These are phyloP conservation scores for Lepidostoma basale DNA, from an alignment of 1,140 invertebrate species.

Conservation along the genomic window DNA sequence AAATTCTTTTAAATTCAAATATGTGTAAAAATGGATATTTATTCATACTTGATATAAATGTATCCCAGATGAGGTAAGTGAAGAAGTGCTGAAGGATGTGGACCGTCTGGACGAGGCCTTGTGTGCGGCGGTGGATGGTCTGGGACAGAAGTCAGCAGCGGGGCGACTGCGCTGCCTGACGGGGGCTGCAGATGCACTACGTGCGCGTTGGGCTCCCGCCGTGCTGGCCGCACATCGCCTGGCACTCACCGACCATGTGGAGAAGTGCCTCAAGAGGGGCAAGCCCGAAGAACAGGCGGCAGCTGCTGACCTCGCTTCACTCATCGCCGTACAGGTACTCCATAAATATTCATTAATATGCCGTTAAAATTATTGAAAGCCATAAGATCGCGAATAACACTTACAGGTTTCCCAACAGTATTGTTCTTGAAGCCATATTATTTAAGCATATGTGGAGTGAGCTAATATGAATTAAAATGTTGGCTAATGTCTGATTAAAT, in stretches of 20 bases:
- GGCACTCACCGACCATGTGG: conserved; percentile 81
- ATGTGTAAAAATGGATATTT: too few species aligned
- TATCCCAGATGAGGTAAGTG: conserved; percentile 48
- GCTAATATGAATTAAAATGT: too few species aligned
- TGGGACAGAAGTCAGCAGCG: conserved; percentile 84
- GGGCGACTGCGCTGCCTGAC: conserved; percentile 76
- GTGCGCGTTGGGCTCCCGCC: conserved; percentile 79
- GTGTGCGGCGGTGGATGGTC: conserved; percentile 81
- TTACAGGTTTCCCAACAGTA: too few species aligned
- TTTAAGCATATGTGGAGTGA: too few species aligned
- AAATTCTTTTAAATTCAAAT: too few species aligned
- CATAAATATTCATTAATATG: too few species aligned
- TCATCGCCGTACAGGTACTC: conserved; percentile 81
- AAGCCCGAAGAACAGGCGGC: conserved; percentile 78
- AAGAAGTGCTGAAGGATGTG: conserved; percentile 57
- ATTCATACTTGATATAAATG: too few species aligned
- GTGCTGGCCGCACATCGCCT: conserved; percentile 77
- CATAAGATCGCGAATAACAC: too few species aligned
- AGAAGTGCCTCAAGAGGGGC: conserved; percentile 81
- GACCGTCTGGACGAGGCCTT: conserved; percentile 91
- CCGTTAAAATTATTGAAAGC: too few species aligned
- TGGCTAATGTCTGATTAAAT: too few species aligned
- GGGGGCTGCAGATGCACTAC: conserved; percentile 74
- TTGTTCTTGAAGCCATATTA: too few species aligned
- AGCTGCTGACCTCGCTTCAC: conserved; percentile 77